Conservation (phyloP, 2,888 invertebrate species). For the Volucella bombylans region DNA sequence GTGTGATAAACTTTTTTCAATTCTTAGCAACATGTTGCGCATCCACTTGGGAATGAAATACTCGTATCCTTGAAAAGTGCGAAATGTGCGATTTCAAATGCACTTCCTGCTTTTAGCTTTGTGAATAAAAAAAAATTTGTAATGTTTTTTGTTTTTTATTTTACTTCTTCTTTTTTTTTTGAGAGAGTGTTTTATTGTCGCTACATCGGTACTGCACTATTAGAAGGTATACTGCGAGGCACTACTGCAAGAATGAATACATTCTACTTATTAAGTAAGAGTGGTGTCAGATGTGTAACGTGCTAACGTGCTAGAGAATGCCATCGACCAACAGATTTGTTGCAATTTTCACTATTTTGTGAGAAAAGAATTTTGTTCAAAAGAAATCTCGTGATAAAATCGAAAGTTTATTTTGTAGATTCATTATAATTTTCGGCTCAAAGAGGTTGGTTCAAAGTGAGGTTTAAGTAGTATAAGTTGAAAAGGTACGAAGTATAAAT, state of each 20-base stretch:
- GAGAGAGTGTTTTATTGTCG: slow-evolving; percentile 37
- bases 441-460: no score
- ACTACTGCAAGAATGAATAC: slow-evolving; percentile 10
- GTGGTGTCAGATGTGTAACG: slow-evolving; percentile 62
- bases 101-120: slow-evolving; percentile 59
- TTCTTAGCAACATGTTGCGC: slow-evolving; percentile 63
- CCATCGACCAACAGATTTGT: slow-evolving; percentile 31
- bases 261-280: slow-evolving; percentile 61
- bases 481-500: no score
- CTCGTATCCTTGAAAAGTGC: slow-evolving; percentile 59
- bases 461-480: no score
- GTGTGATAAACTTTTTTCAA: slow-evolving; percentile 7
- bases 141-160: no score
- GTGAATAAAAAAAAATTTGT: slow-evolving; percentile 51
- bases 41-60: slow-evolving; percentile 30
- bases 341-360: slow-evolving; percentile 46
- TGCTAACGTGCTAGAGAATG: slow-evolving; percentile 42
- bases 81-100: slow-evolving; percentile 36
- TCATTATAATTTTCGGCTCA: background rate
- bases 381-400: slow-evolving; percentile 48
- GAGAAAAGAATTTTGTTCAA: slow-evolving; percentile 42
- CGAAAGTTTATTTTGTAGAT: slow-evolving; percentile 57
- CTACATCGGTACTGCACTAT: slow-evolving; percentile 35
- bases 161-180: background rate
- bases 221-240: slow-evolving; percentile 53